phyloP scores from a whole-genome alignment of 2,113 vertebrate genomes.

The Esox niger region DNA sequence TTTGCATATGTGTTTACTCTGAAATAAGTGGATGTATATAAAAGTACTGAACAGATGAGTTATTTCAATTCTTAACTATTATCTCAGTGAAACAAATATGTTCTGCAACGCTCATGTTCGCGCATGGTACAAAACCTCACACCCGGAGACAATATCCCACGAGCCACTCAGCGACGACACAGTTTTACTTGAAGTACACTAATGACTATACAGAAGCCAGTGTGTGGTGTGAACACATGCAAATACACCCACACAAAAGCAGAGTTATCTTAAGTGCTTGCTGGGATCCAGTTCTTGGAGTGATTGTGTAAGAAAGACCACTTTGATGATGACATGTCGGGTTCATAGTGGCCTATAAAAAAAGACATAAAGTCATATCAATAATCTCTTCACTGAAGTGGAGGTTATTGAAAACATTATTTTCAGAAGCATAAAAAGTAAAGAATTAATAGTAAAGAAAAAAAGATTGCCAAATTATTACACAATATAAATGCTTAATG shows the following conservation, averaged over 20 bases:
- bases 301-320: constrained; percentile 71
- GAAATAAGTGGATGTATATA: not conserved
- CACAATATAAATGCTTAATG: too few relatives aligned
- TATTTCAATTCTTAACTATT: not conserved
- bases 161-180: not conserved
- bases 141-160: not conserved
- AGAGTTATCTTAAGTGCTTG: constrained; percentile 14
- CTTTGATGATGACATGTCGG: constrained; percentile 49
- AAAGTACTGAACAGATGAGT: not conserved
- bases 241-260: not conserved
- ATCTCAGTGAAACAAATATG: not conserved
- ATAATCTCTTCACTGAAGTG: not conserved
- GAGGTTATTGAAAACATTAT: not conserved
- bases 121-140: not conserved
- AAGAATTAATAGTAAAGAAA: not conserved
- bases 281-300: constrained; percentile 67
- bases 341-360: constrained; percentile 67
- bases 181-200: not conserved
- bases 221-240: not conserved
- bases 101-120: not conserved
- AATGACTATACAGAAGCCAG: not conserved
- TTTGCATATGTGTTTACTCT: too few relatives aligned
- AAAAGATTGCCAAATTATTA: not conserved
- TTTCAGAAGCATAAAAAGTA: not conserved
- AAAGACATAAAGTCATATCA: not conserved